phyloP scores from a whole-genome alignment of 2,113 vertebrate genomes.

The Ondatra zibethicus region DNA sequence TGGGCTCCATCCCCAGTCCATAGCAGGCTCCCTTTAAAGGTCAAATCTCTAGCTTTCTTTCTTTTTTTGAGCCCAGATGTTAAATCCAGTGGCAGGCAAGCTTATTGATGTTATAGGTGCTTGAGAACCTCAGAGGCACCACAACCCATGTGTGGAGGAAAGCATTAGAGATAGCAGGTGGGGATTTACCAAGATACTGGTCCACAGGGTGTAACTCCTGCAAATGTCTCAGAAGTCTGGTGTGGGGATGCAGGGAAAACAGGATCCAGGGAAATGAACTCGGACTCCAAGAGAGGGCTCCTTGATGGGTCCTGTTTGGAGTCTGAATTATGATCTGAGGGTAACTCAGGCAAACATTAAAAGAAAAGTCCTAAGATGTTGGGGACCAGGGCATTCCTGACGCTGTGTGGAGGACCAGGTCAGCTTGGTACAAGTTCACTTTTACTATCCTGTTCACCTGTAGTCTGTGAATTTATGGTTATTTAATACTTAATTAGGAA shows the following conservation, averaged over 20 bases:
- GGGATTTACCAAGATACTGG: background rate
- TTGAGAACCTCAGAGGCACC: background rate
- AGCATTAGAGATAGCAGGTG: background rate
- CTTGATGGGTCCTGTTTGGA: background rate
- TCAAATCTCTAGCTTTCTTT: background rate
- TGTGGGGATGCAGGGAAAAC: background rate
- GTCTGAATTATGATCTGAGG: background rate
- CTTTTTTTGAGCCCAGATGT: background rate
- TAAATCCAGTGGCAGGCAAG: background rate
- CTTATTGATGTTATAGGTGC: background rate
- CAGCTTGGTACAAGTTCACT: background rate
- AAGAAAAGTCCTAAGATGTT: background rate
- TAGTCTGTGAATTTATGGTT: background rate
- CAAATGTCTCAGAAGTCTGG: background rate
- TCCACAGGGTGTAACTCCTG: background rate
- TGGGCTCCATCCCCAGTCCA: background rate
- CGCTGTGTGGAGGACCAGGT: background rate
- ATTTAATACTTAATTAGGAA: constrained; percentile 37
- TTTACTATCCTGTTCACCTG: background rate
- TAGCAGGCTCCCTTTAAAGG: background rate
- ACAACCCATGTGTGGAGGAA: background rate
- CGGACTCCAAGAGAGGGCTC: background rate
- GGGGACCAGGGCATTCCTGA: background rate
- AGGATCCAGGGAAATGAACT: background rate
- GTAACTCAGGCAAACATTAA: background rate